A percentile compares a stretch with the other conserved stretches of the same genome.
Evolutionary conservation across 2,113 vertebrate genomes (phyloP).

Genomic region (Reinhardtius hippoglossoides): DNA sequence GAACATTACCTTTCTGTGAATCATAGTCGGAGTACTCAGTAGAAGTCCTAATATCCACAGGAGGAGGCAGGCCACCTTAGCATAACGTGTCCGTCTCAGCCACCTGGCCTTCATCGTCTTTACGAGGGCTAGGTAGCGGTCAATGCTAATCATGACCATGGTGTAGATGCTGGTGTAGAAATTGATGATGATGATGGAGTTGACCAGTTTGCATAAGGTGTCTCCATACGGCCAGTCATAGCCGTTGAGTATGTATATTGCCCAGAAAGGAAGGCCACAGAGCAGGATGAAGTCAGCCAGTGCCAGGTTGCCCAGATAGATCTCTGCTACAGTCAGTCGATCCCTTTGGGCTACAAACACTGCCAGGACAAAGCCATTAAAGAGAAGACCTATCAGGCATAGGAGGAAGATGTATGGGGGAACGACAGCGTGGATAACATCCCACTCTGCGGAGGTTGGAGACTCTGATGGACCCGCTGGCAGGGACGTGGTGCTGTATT

Average conservation of each 20-base stretch:
- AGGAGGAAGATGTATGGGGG: slow-evolving; percentile 89
- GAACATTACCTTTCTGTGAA: slow-evolving; percentile 79
- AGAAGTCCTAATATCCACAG: slow-evolving; percentile 85
- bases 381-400: slow-evolving; percentile 82
- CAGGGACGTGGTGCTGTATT: slow-evolving; percentile 51
- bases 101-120: slow-evolving; percentile 88
- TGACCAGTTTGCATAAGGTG: slow-evolving; percentile 86
- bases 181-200: slow-evolving; percentile 83
- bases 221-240: slow-evolving; percentile 90
- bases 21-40: slow-evolving; percentile 81
- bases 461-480: slow-evolving; percentile 20
- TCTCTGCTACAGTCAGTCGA: slow-evolving; percentile 88
- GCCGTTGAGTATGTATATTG: slow-evolving; percentile 82
- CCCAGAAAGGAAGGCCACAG: slow-evolving; percentile 91
- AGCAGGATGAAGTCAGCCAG: slow-evolving; percentile 88
- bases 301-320: slow-evolving; percentile 92
- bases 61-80: slow-evolving; percentile 85
- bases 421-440: slow-evolving; percentile 73
- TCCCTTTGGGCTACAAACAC: slow-evolving; percentile 87
- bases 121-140: slow-evolving; percentile 92
- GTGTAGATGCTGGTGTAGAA: slow-evolving; percentile 90
- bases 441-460: slow-evolving; percentile 56
- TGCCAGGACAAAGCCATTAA: slow-evolving; percentile 88
- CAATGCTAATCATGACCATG: slow-evolving; percentile 90
- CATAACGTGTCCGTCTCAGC: slow-evolving; percentile 81